A percentile compares a stretch with the other conserved stretches of the same genome.
These are phyloP conservation scores for Scotopteryx bipunctaria DNA, from an alignment of 2,888 invertebrate genomes.

Conservation along the genomic window DNA sequence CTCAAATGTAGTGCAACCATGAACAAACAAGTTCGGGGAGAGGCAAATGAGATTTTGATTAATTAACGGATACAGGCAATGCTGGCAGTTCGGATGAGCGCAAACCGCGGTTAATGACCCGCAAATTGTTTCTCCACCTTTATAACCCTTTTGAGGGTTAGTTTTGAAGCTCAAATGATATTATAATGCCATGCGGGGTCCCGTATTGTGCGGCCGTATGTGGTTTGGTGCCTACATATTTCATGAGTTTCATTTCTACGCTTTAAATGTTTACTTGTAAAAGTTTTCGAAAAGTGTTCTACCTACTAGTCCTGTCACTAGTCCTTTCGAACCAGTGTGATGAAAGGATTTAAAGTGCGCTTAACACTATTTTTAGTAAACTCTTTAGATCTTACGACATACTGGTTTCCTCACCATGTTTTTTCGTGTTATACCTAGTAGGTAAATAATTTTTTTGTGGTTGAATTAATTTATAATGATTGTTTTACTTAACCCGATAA, in stretches of 20 bases:
- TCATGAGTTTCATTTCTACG: not conserved
- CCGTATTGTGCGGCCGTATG: not conserved
- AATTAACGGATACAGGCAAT: constrained; percentile 32
- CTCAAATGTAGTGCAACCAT: not conserved
- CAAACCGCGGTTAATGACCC: constrained; percentile 14
- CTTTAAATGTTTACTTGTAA: too few species aligned
- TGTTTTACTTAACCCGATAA: too few species aligned
- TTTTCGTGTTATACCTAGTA: too few species aligned
- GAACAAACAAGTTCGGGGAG: constrained; percentile 32
- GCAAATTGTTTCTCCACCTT: constrained; percentile 18
- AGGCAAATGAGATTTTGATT: constrained; percentile 40
- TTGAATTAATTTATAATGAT: too few species aligned
- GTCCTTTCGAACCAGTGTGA: too few species aligned
- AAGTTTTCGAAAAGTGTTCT: too few species aligned
- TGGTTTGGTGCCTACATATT: not conserved
- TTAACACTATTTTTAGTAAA: too few species aligned
- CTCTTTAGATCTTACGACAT: too few species aligned
- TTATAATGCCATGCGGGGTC: not conserved
- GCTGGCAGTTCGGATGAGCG: constrained; percentile 17
- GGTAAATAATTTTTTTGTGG: too few species aligned
- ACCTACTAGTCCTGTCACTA: too few species aligned
- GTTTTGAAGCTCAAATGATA: constrained; percentile 1
- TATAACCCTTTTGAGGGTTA: constrained; percentile 12
- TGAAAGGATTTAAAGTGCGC: too few species aligned
- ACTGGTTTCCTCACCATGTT: too few species aligned